These are phyloP conservation scores for Brachionus koreanus DNA, from an alignment of 1,140 invertebrate genomes.

Conservation along the genomic window DNA sequence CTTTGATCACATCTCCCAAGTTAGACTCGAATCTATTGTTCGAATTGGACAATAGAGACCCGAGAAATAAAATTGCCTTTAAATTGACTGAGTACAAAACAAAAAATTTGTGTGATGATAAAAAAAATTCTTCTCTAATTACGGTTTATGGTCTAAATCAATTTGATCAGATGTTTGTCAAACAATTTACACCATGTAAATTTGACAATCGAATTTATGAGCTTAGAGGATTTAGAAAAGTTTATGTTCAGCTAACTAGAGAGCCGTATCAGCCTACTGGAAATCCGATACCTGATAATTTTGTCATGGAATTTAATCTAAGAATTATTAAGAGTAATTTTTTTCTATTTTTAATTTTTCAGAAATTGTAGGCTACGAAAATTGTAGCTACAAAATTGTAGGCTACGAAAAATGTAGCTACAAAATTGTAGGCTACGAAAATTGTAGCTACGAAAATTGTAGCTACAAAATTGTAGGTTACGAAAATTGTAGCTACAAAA, in stretches of 20 bases:
- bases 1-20: conserved; percentile 9
- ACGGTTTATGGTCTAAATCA: background rate
- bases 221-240: background rate
- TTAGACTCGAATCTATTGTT: background rate
- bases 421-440: background rate
- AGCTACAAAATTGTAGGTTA: background rate
- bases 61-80: background rate
- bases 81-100: conserved; percentile 26
- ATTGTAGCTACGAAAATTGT: background rate
- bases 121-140: background rate
- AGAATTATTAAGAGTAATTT: conserved; percentile 1
- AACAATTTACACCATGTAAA: conserved; percentile 13
- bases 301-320: conserved; percentile 20
- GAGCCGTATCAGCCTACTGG: background rate
- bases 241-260: conserved; percentile 6
- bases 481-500: too few species aligned
- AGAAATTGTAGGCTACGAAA: background rate
- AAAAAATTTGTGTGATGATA: background rate
- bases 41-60: background rate
- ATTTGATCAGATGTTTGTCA: conserved; percentile 30
- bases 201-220: background rate
- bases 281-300: conserved; percentile 1
- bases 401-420: background rate
- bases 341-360: background rate
- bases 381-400: background rate